Evolutionary conservation across 2,888 invertebrate species (phyloP), one percentile per base, ranked within the genome.

Genomic region (Scelioninae gen. 2): DNA sequence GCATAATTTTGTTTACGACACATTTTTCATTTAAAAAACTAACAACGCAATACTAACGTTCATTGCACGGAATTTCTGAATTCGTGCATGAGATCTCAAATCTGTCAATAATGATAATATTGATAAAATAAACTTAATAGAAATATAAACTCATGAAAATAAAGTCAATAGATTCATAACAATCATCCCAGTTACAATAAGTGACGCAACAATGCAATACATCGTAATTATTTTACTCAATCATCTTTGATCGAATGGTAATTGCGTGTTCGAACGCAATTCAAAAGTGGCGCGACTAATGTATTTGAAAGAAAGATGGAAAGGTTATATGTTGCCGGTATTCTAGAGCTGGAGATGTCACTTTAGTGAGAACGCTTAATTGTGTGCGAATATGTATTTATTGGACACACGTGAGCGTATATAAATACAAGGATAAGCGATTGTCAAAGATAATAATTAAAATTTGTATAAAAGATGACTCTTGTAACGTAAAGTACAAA

Each of bases 161-260:
- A n/a, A n/a, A n/a, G n/a, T n/a, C n/a, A n/a, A n/a, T n/a, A 39
- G 13, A 70, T 28, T 64, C 41, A 52, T 48, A 25, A 46, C 46
- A 37, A 33, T 28, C 33, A 61, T 63, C 45, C 18, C 2, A 19
- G 5, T 43, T 43, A 15, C n/a, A 60, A 55, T 52, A 19, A n/a
- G 5, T 45, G 45, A 45, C 13, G 45, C 45, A 45, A 45, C 11
- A 2, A 2, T 22, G 1, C 2, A 22, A 11, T 22, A 22, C 45
- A n/a, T 22, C 13, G 7, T 45, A 45, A 19, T 45, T 11, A 45
- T 5, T 37, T 37, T 11, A 3, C 11, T 5, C 45, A 45, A 45
- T 33, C 19, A 50, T 50, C 16, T 50, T 31, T 5, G 65, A 53
- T 45, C 31, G 10, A 15, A 41, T 41, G 11, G 46, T 43, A 69